These are phyloP conservation scores for Coptotermes formosanus DNA, from an alignment of 1,140 invertebrate genomes.

Conservation along the genomic window DNA sequence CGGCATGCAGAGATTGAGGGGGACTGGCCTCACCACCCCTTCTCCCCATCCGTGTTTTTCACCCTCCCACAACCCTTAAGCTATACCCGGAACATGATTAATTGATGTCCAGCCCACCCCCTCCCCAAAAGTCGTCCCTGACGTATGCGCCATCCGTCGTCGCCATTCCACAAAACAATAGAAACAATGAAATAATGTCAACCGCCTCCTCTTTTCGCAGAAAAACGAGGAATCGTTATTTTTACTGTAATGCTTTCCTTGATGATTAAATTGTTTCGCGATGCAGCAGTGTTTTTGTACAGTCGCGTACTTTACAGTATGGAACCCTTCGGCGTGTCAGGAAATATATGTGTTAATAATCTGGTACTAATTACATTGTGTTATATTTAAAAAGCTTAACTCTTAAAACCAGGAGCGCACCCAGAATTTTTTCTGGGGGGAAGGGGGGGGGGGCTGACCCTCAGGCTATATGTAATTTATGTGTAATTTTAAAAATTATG, in stretches of 20 bases:
- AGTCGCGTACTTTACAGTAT: no score
- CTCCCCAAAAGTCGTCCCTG: not conserved
- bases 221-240: not conserved
- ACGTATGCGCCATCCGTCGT: not conserved
- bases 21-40: constrained; percentile 1
- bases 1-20: constrained; percentile 24
- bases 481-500: no score
- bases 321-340: no score
- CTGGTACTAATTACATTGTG: no score
- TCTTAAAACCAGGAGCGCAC: no score
- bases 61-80: not conserved
- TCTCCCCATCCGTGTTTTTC: not conserved
- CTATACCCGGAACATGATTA: constrained; percentile 25
- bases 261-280: not conserved
- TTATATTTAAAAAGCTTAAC: no score
- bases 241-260: not conserved
- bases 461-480: no score
- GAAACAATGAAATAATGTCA: not conserved
- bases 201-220: not conserved
- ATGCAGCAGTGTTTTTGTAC: no score
- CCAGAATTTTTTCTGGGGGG: no score
- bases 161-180: constrained; percentile 1
- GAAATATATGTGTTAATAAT: no score
- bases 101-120: constrained; percentile 28
- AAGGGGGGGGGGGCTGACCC: no score